Evolutionary conservation across 2,888 invertebrate species (phyloP), one percentile per base, ranked within the genome.

Genomic region (Thymelicus lineola): DNA sequence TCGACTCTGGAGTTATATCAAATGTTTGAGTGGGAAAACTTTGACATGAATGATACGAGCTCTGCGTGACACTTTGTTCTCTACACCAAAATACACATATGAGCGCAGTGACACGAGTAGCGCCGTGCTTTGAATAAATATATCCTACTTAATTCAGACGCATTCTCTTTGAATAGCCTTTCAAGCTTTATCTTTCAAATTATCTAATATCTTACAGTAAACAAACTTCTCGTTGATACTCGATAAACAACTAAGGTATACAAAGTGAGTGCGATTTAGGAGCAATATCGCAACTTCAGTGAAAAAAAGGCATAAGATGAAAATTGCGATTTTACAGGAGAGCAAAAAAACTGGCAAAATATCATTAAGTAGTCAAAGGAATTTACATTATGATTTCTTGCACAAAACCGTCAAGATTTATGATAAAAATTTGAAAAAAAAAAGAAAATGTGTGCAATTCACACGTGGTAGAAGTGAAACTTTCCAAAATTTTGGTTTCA

Each of bases 1-100:
- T 79, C 78, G 79, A 82, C 82, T 83, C 42, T 62, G 72, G 66
- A 68, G 70, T 74, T 55, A 60, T 60, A 59, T 45, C 50, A 62
- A 53, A 64, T 20, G 45, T 64, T 53, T 35, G 59, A 64, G 60
- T 64, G 42, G 59, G 64, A 50, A 64, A 50, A 28, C 9, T 64
- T 70, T 46, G 48, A 10, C 50, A 28, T 10, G 28, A 53, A 38
- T 60, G 53, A 70, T 64, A 70, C 12, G 28, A 38, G 53, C 63
- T 35, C 46, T 59, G 28, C 64, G 35, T 59, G 64, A 50, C 53
- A 70, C 53, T 69, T 64, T 64, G 28, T 50, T 48, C 58, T 46
- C 38, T 50, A 35, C 50, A 63, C 57, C 28, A 55, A 63, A 55
- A 53, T 53, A 55, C 38, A 67, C 50, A 53, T 1, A 35, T 42